Percentiles rank a stretch among this genome's conserved stretches.
Conservation (phyloP, 92 coral and sea anemone genomes). For the Porites divaricata region DNA sequence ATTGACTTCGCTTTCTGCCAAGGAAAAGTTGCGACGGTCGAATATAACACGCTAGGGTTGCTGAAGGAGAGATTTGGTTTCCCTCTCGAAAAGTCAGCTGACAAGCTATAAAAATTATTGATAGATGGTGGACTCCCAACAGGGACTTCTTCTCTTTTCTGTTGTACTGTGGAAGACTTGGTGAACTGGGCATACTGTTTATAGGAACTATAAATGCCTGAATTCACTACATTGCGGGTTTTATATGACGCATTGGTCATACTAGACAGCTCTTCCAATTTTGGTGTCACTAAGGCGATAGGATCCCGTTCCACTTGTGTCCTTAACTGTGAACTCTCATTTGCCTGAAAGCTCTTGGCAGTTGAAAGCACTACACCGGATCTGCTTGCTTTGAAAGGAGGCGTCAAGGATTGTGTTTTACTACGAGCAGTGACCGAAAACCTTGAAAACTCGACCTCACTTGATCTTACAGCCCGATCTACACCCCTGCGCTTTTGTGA, state of each 20-base stretch:
- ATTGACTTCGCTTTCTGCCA: background rate
- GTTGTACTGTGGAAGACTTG: background rate
- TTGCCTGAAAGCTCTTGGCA: background rate
- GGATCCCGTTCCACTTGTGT: slow-evolving; percentile 8
- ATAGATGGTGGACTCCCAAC: background rate
- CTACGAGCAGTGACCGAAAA: background rate
- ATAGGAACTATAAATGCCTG: background rate
- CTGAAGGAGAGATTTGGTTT: background rate
- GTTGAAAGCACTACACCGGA: background rate
- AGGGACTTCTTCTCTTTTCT: background rate
- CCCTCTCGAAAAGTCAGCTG: background rate
- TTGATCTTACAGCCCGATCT: background rate
- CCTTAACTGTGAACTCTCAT: background rate
- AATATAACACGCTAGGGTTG: background rate
- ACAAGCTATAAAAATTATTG: background rate
- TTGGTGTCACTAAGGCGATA: slow-evolving; percentile 26
- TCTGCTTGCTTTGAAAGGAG: background rate
- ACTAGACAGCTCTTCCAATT: slow-evolving; percentile 2
- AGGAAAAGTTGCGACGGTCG: background rate
- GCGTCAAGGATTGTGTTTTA: background rate
- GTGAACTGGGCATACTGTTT: background rate
- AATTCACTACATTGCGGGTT: background rate
- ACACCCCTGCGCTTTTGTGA: background rate
- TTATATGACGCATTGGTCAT: slow-evolving; percentile 1
- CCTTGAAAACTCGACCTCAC: background rate